Percentiles rank a stretch among this genome's conserved stretches.
These are phyloP conservation scores for Etheostoma spectabile DNA, from an alignment of 2,113 vertebrate genomes.

Conservation along the genomic window DNA sequence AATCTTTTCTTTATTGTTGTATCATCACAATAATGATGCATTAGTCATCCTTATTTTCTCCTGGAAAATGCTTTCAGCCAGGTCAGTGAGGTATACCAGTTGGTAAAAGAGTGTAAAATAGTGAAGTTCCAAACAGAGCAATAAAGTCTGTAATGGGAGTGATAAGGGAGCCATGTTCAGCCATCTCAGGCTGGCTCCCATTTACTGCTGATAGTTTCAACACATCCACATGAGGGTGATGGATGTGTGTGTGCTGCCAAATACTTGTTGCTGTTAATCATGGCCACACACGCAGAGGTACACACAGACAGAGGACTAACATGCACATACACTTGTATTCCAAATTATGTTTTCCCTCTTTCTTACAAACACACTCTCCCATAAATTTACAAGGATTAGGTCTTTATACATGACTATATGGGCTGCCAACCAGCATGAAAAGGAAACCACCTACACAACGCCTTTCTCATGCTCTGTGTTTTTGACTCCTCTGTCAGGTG, in stretches of 20 bases:
- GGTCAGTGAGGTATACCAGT: neutral
- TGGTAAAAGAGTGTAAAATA: neutral
- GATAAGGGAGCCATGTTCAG: conserved; percentile 8
- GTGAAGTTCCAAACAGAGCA: neutral
- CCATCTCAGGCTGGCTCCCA: conserved; percentile 22
- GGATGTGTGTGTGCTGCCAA: conserved; percentile 46
- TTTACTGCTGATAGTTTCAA: conserved; percentile 47
- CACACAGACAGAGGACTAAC: neutral
- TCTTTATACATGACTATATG: neutral
- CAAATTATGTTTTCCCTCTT: neutral
- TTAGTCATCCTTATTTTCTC: neutral
- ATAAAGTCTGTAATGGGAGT: conserved; percentile 10
- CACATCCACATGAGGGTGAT: conserved; percentile 46
- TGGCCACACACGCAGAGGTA: neutral
- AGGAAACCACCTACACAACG: neutral
- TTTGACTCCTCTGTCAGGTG: conserved; percentile 84
- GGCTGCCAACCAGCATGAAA: neutral
- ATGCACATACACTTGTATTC: neutral
- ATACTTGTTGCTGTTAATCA: conserved; percentile 11
- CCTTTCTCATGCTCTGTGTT: neutral
- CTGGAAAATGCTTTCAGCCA: neutral
- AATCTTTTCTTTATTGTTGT: neutral
- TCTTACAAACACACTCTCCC: neutral
- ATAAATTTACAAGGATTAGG: neutral
- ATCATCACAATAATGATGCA: no score